Evolutionary conservation across 1,140 invertebrate genomes (phyloP), one percentile per base, ranked within the genome.

Genomic region (Drosophila seguyi): DNA sequence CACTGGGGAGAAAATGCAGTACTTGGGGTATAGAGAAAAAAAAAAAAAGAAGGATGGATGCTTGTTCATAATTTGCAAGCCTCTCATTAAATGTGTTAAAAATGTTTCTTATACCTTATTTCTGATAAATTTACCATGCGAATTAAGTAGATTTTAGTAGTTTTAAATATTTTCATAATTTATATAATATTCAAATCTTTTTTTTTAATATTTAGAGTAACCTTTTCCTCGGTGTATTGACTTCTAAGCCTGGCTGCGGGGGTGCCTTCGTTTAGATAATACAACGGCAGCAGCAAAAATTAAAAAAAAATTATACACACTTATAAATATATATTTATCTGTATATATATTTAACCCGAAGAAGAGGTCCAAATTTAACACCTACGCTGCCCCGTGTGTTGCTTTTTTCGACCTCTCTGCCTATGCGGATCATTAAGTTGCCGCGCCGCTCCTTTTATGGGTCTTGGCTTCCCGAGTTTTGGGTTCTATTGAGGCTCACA

Each of bases 341-440:
- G 6, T 14, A 6, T 22, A 22, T 44, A 25, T 45, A 45, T 22
- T 11, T 2, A 45, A 44, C 22, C 38, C 58, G 6, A 52, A 71
- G 22, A 72, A 22, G 66, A 71, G 66, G 53, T 22, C 68, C 63
- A 82, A 75, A 87, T 61, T 58, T 67, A 58, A 79, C 56, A 76
- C 62, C 74, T 60, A 77, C 62, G 55, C 74, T 48, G 41, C 42
- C 14, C 42, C 18, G 59, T 5, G 42, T 31, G 62, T 45, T 14
- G 38, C 22, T 53, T 65, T 25, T 25, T 55, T 44, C 72, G 61
- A 60, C 61, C 44, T 45, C 55, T 38, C 39, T 50, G 55, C 42
- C 63, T 63, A 52, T 74, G 73, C 59, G 81, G 82, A 81, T 85
- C 81, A 85, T 85, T 85, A 81, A 78, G 65, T 84, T 76, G 57